These are phyloP conservation scores for Sebastes elongatus DNA, from an alignment of 2,797 vertebrate species.

Conservation along the genomic window DNA sequence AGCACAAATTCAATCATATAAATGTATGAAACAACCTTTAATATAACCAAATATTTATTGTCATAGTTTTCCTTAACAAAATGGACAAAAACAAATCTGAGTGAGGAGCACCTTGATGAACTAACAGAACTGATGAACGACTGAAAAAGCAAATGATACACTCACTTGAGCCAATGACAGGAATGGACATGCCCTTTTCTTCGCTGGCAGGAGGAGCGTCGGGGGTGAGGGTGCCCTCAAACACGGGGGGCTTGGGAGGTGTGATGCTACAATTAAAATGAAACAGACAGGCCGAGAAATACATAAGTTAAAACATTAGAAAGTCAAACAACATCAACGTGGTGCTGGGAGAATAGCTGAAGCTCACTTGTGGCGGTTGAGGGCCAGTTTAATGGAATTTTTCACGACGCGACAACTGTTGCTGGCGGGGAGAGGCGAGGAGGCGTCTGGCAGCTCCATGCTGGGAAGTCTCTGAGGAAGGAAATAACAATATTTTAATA, in stretches of 20 bases:
- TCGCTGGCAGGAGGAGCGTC: slow-evolving; percentile 56
- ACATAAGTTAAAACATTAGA: neutral
- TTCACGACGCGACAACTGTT: slow-evolving; percentile 91
- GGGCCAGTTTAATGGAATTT: slow-evolving; percentile 96
- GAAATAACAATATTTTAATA: neutral
- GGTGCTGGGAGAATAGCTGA: neutral
- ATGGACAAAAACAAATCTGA: neutral
- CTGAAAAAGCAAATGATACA: neutral
- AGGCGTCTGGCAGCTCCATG: slow-evolving; percentile 96
- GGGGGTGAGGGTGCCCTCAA: slow-evolving; percentile 53
- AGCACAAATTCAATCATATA: no score
- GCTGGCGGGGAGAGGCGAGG: slow-evolving; percentile 93
- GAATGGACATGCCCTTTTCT: slow-evolving; percentile 82
- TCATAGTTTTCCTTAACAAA: neutral
- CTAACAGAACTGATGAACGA: neutral
- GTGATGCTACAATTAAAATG: slow-evolving; percentile 62
- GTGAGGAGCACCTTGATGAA: neutral
- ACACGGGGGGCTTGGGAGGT: slow-evolving; percentile 74
- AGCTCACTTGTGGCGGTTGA: slow-evolving; percentile 89
- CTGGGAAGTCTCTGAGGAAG: slow-evolving; percentile 90
- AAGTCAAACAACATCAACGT: neutral
- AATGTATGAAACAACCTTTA: no score
- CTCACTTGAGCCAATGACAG: slow-evolving; percentile 87
- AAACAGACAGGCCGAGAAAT: neutral
- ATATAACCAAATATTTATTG: neutral